phyloP scores from a whole-genome alignment of 1,140 invertebrate species.

The Drosophila miranda region DNA sequence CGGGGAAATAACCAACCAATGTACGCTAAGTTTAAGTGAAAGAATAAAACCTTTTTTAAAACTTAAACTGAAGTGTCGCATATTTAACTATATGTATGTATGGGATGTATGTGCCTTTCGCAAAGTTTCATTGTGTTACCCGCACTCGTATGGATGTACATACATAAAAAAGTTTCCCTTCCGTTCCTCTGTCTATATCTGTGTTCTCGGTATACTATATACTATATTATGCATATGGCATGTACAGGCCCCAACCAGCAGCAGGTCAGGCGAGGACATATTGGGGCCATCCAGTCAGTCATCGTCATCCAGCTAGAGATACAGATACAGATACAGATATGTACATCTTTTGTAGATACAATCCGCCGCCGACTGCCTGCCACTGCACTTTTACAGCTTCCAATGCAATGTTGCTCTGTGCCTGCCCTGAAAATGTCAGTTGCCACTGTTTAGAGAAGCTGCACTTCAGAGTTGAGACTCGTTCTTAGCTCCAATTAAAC shows the following conservation, averaged over 20 bases:
- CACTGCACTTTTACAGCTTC: conserved; percentile 69
- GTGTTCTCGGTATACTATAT: background rate
- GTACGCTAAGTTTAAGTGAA: too few relatives aligned
- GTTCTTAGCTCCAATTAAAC: conserved; percentile 62
- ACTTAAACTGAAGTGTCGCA: too few relatives aligned
- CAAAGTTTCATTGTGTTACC: conserved; percentile 9
- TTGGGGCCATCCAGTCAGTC: conserved; percentile 25
- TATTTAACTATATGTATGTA: too few relatives aligned
- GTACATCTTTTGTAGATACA: conserved; percentile 18
- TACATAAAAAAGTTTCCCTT: conserved; percentile 46
- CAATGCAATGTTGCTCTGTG: conserved; percentile 5
- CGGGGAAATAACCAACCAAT: too few relatives aligned
- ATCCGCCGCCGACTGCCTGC: conserved; percentile 11
- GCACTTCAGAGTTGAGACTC: conserved; percentile 14
- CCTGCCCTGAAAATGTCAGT: conserved; percentile 41
- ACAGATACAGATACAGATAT: conserved; percentile 26
- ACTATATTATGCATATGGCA: conserved; percentile 14
- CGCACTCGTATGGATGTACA: background rate
- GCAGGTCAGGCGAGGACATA: conserved; percentile 53
- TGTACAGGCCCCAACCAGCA: conserved; percentile 8
- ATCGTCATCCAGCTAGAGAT: conserved; percentile 6
- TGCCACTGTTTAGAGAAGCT: conserved; percentile 43
- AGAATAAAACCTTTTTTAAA: too few relatives aligned
- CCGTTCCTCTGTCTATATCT: conserved; percentile 6
- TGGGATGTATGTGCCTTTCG: conserved; percentile 14